These are phyloP conservation scores for Pantherophis alleghaniensis DNA, from an alignment of 2,797 vertebrate species.

Conservation along the genomic window DNA sequence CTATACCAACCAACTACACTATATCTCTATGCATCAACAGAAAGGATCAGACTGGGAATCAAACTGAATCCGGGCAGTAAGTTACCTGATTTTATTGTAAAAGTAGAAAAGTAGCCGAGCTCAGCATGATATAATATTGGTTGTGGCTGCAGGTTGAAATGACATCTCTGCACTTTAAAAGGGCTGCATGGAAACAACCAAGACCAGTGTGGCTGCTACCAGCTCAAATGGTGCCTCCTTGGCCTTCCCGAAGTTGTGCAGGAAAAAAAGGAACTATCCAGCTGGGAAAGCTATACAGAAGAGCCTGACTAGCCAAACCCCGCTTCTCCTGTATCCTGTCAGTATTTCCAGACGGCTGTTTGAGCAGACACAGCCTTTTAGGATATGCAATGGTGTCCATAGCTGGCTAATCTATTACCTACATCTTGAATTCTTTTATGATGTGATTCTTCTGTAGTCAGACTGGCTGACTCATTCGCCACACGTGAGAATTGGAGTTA, in stretches of 20 bases:
- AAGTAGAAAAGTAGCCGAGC: background rate
- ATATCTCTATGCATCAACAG: background rate
- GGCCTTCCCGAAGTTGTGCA: background rate
- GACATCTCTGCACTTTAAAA: background rate
- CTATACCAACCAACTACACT: background rate
- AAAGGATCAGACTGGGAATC: background rate
- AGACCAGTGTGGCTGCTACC: background rate
- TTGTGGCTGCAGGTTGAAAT: background rate
- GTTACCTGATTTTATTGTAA: background rate
- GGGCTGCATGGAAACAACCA: background rate
- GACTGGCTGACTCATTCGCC: background rate
- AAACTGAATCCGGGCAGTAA: background rate
- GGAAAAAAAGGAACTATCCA: background rate
- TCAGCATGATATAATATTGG: background rate
- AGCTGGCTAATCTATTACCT: background rate
- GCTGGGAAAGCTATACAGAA: background rate
- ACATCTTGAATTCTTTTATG: background rate
- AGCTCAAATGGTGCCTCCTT: background rate
- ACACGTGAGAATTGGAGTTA: background rate
- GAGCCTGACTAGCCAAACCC: background rate
- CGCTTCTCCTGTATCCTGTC: background rate
- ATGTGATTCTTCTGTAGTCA: background rate
- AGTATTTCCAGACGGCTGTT: background rate
- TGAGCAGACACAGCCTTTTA: background rate
- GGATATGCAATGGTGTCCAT: background rate